These are phyloP conservation scores for Anagyrus pseudococci DNA, from an alignment of 2,888 invertebrate species.

Conservation along the genomic window DNA sequence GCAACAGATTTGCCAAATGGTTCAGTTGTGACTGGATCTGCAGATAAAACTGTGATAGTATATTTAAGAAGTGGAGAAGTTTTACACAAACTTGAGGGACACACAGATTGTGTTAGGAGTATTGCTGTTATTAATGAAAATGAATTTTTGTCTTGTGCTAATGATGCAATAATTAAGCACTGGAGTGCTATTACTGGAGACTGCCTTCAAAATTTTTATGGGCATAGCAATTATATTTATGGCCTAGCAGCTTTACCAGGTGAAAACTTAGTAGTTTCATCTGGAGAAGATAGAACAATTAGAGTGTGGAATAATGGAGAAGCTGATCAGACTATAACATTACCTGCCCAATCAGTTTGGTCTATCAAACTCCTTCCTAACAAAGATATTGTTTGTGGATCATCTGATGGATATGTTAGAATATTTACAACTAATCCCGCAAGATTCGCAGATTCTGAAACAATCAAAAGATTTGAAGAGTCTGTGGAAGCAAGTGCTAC, in stretches of 20 bases:
- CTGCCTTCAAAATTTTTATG: conserved; percentile 77
- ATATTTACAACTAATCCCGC: conserved; percentile 80
- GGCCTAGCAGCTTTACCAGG: conserved; percentile 59
- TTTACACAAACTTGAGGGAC: conserved; percentile 68
- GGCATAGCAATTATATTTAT: conserved; percentile 91
- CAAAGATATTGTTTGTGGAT: conserved; percentile 88
- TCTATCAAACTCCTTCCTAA: conserved; percentile 79
- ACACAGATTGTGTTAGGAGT: conserved; percentile 90
- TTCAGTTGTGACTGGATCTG: conserved; percentile 86
- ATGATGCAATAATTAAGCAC: conserved; percentile 85
- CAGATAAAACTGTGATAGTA: conserved; percentile 87
- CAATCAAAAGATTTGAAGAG: conserved; percentile 72
- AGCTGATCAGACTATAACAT: conserved; percentile 71
- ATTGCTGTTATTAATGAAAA: conserved; percentile 74
- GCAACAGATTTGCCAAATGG: conserved; percentile 67
- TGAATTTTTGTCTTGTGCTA: conserved; percentile 87
- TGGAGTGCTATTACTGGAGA: conserved; percentile 83
- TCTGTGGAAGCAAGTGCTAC: conserved; percentile 70
- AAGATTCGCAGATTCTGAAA: conserved; percentile 72
- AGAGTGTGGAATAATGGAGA: conserved; percentile 78
- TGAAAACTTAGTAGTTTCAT: conserved; percentile 75
- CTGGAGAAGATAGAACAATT: conserved; percentile 88
- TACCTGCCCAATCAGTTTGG: conserved; percentile 94
- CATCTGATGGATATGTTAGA: conserved; percentile 79
- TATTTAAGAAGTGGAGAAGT: conserved; percentile 75